Conservation (phyloP, 2,888 invertebrate species). For the Drosophila anomelani region DNA sequence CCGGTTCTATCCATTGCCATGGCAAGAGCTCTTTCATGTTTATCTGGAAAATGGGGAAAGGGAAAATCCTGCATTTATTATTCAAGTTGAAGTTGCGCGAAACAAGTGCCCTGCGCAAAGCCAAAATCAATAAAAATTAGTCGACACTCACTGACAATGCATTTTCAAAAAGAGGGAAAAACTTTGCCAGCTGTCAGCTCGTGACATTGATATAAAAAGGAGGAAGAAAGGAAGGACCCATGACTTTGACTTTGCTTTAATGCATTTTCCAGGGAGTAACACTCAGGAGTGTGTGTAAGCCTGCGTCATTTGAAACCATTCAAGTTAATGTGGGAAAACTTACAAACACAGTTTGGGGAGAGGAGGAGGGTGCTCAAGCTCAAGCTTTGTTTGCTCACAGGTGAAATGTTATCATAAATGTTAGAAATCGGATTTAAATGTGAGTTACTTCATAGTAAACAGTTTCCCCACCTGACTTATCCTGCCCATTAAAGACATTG, state of each 20-base stretch:
- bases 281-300: constrained; percentile 1
- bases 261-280: constrained; percentile 28
- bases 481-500: background rate
- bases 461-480: background rate
- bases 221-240: constrained; percentile 10
- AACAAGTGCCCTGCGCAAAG: constrained; percentile 30
- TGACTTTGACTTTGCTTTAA: constrained; percentile 36
- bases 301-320: constrained; percentile 30
- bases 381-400: background rate
- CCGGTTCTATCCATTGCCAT: constrained; percentile 12
- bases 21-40: constrained; percentile 10
- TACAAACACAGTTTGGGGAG: constrained; percentile 5
- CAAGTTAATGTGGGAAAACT: constrained; percentile 25
- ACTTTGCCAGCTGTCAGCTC: constrained; percentile 36
- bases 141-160: constrained; percentile 40
- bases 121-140: constrained; percentile 44
- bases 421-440: background rate
- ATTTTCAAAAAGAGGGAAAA: constrained; percentile 3
- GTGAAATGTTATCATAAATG: background rate
- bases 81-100: constrained; percentile 7
- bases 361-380: constrained; percentile 3
- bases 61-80: constrained; percentile 19
- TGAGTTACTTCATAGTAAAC: background rate
- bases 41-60: constrained; percentile 13
- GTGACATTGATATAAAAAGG: constrained; percentile 28